Conservation (phyloP, 2,888 invertebrate genomes). For the Dermolepida albohirtum region DNA sequence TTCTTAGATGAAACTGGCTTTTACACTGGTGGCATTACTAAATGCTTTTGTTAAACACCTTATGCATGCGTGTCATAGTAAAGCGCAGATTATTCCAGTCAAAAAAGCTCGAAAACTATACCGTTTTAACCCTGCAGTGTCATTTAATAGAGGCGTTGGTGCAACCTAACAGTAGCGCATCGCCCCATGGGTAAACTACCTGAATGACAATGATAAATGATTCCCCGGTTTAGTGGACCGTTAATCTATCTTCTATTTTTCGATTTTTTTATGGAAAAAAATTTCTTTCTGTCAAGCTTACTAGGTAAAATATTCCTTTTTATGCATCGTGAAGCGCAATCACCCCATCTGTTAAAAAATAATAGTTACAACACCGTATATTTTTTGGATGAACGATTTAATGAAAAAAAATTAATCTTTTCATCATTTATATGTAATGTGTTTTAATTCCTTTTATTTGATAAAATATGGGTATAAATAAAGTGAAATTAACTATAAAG, state of each 20-base stretch:
- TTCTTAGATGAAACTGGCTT: no score
- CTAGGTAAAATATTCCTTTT: background rate
- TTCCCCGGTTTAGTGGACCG: background rate
- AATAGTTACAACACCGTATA: background rate
- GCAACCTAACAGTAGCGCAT: slow-evolving; percentile 22
- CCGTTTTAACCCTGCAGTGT: slow-evolving; percentile 26
- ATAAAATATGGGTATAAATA: no score
- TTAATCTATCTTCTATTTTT: slow-evolving; percentile 10
- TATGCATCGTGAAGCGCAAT: slow-evolving; percentile 8
- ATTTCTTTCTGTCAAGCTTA: slow-evolving; percentile 2
- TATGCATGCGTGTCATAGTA: slow-evolving; percentile 16
- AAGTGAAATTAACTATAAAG: no score
- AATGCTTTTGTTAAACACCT: background rate
- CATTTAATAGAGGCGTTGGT: slow-evolving; percentile 36
- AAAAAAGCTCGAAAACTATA: slow-evolving; percentile 24
- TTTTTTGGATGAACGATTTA: slow-evolving; percentile 16
- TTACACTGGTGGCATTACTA: background rate
- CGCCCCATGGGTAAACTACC: slow-evolving; percentile 9
- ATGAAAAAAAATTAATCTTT: background rate
- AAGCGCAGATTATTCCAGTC: slow-evolving; percentile 27
- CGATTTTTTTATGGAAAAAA: slow-evolving; percentile 22
- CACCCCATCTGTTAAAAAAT: slow-evolving; percentile 24
- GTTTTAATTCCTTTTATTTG: background rate
- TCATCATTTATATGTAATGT: slow-evolving; percentile 1
- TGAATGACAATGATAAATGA: slow-evolving; percentile 30